These are phyloP conservation scores for Meteorus sp. DNA, from an alignment of 1,140 invertebrate species.

Conservation along the genomic window DNA sequence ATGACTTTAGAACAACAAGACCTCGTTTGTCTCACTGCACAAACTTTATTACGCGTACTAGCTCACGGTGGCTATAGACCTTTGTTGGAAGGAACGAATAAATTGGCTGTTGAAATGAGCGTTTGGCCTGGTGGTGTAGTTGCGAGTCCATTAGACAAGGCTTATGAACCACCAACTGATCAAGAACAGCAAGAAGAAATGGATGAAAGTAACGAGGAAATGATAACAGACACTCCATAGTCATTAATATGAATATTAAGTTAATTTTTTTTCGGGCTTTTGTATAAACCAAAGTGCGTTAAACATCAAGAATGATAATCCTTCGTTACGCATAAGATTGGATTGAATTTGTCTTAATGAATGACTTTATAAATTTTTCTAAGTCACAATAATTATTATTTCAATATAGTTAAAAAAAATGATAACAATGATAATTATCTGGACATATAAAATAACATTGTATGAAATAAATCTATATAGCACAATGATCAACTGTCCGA, in stretches of 20 bases:
- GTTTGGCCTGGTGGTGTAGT: constrained; percentile 91
- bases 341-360: too few relatives aligned
- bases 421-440: too few relatives aligned
- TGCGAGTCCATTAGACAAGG: constrained; percentile 87
- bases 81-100: constrained; percentile 73
- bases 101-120: constrained; percentile 77
- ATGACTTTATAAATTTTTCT: too few relatives aligned
- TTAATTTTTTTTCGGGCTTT: too few relatives aligned
- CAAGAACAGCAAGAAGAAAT: constrained; percentile 64
- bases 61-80: constrained; percentile 91
- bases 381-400: too few relatives aligned
- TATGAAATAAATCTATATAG: too few relatives aligned
- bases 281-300: too few relatives aligned
- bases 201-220: constrained; percentile 61
- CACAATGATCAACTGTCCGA: too few relatives aligned
- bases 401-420: too few relatives aligned
- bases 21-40: constrained; percentile 86
- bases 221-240: constrained; percentile 58
- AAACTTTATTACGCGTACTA: constrained; percentile 83
- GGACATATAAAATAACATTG: too few relatives aligned
- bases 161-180: constrained; percentile 76
- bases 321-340: too few relatives aligned
- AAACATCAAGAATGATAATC: too few relatives aligned
- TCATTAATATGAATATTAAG: not conserved
- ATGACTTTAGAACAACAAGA: constrained; percentile 96